Conservation (phyloP, 2,888 invertebrate genomes). For the Biston betularia region DNA sequence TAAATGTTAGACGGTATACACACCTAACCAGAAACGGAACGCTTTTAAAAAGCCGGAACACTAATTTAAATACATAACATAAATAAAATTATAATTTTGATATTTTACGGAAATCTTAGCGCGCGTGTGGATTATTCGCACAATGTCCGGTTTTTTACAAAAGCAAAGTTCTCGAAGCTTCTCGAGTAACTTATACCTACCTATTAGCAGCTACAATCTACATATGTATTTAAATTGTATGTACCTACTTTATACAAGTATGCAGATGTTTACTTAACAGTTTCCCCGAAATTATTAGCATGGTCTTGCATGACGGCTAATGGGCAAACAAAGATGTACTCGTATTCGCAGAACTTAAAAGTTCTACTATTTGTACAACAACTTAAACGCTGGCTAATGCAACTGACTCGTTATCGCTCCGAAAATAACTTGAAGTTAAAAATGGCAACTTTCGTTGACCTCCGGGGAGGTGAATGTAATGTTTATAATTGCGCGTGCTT, state of each 20-base stretch:
- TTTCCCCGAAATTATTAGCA: conserved; percentile 25
- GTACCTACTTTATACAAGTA: neutral
- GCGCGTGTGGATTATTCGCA: too few species aligned
- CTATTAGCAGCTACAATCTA: neutral
- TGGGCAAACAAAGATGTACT: conserved; percentile 19
- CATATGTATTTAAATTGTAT: neutral
- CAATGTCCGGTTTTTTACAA: too few species aligned
- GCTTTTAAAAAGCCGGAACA: too few species aligned
- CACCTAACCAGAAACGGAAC: too few species aligned
- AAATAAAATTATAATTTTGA: too few species aligned
- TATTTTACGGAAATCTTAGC: too few species aligned
- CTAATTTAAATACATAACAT: too few species aligned
- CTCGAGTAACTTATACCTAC: neutral
- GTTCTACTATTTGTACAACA: conserved; percentile 8
- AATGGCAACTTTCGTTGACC: conserved; percentile 27
- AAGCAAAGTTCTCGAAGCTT: too few species aligned
- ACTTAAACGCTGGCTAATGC: conserved; percentile 5
- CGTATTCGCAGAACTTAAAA: conserved; percentile 12
- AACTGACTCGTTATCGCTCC: conserved; percentile 1
- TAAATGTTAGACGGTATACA: too few species aligned
- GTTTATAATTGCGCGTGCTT: conserved; percentile 11
- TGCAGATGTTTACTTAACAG: conserved; percentile 7
- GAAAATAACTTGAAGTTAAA: conserved; percentile 15
- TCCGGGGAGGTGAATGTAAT: conserved; percentile 16
- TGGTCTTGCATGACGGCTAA: conserved; percentile 15